Evolutionary conservation across 2,797 vertebrate genomes (phyloP), one percentile per base, ranked within the genome.

Genomic region (Ctenopoma multispine): DNA sequence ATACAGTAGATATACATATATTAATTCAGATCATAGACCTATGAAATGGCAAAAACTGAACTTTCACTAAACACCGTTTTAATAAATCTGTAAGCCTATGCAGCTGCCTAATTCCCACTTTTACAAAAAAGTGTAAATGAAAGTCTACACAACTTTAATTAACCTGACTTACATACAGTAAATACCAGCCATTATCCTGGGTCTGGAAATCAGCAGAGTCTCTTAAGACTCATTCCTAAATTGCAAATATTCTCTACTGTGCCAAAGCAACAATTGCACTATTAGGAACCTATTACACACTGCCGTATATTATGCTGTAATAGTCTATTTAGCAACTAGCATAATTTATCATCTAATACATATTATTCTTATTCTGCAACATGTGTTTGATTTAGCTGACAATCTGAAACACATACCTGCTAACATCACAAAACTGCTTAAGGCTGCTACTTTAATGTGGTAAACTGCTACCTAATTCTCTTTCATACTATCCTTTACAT

Each of bases 201-300:
- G 21, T 40, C 36, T 0, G 1, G 53, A 69, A 70, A 34, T 55
- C 53, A 31, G 49, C 20, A 40, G 43, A 44, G 43, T 76, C 72
- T 57, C 72, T 51, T 4, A 63, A 54, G 73, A 55, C 64, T 70
- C 20, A 40, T 62, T 75, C 31, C 31, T 72, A 34, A 18, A 49
- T 60, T 46, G 13, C 20, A 47, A 76, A 75, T 65, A 68, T 63
- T 65, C 14, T 71, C 57, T 51, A 82, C 34, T 53, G 72, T 75
- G 58, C 47, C 60, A 58, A 34, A 63, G 66, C 60, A 82, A 72
- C 60, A 13, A 56, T 57, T 51, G 29, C 13, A 54, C 20, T 29
- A 56, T 66, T 23, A 69, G 46, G n/a, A 72, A 48, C 15, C 55
- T 17, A 72, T 81, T 68, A 75, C 44, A 47, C 17, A 36, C 29